phyloP scores from a whole-genome alignment of 2,888 invertebrate genomes.

The Epirrhoe alternata region DNA sequence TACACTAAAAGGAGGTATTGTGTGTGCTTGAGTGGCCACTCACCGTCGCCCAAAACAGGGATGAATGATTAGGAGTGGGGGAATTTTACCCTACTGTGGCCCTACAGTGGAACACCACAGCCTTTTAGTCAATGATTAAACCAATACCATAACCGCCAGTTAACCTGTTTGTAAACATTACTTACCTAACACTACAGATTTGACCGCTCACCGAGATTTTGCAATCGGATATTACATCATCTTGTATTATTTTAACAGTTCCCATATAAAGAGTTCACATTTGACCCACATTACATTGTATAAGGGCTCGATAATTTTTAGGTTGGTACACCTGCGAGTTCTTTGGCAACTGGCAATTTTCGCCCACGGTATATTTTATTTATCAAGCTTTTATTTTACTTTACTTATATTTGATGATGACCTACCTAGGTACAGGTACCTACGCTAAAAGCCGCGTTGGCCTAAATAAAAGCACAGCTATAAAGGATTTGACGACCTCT shows the following conservation, averaged over 20 bases:
- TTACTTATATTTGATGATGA: background rate
- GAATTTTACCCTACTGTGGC: too few relatives aligned
- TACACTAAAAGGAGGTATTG: too few relatives aligned
- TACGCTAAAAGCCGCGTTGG: too few relatives aligned
- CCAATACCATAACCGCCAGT: background rate
- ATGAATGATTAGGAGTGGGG: too few relatives aligned
- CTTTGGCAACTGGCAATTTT: background rate
- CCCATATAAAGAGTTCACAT: conserved; percentile 39
- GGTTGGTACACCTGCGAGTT: too few relatives aligned
- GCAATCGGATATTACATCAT: conserved; percentile 39
- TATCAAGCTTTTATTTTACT: background rate
- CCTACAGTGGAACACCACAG: too few relatives aligned
- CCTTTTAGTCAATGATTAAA: background rate
- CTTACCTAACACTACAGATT: background rate
- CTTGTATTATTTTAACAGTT: conserved; percentile 40
- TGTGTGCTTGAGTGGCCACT: too few relatives aligned
- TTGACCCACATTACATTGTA: conserved; percentile 31
- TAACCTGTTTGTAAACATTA: background rate
- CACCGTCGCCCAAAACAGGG: too few relatives aligned
- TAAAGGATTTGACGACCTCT: too few relatives aligned
- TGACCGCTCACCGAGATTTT: conserved; percentile 35
- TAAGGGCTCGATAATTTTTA: background rate
- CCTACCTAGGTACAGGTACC: background rate
- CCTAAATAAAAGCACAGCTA: too few relatives aligned
- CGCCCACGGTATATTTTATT: background rate